phyloP scores from a whole-genome alignment of 2,797 vertebrate genomes.

The Ctenopoma multispine region DNA sequence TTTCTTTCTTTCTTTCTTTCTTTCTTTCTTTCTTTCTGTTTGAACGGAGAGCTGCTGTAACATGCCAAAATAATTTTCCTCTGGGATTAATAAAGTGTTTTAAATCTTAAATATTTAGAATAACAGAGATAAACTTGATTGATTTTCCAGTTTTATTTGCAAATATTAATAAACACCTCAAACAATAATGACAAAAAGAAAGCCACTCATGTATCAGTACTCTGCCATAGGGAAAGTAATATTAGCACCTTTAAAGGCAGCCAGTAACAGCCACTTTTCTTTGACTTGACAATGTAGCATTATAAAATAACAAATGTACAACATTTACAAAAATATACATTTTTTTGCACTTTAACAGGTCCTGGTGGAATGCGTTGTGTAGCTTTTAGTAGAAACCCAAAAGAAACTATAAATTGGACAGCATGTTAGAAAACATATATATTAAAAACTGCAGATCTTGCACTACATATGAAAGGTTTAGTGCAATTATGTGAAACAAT shows the following conservation, averaged over 20 bases:
- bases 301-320: constrained; percentile 63
- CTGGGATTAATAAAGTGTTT: no score
- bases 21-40: no score
- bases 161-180: constrained; percentile 81
- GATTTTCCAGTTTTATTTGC: constrained; percentile 70
- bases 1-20: no score
- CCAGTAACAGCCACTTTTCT: constrained; percentile 43
- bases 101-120: no score
- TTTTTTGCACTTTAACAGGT: constrained; percentile 40
- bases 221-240: constrained; percentile 14
- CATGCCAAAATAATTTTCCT: no score
- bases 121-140: neutral
- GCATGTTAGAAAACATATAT: constrained; percentile 57
- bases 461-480: constrained; percentile 37
- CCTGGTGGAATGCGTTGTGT: constrained; percentile 74
- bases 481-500: constrained; percentile 44
- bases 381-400: constrained; percentile 39
- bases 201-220: constrained; percentile 53
- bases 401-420: constrained; percentile 42
- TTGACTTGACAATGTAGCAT: constrained; percentile 32
- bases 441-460: constrained; percentile 39
- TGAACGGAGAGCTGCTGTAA: no score
- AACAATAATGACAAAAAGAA: constrained; percentile 67
- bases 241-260: constrained; percentile 44
- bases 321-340: constrained; percentile 66